These are phyloP conservation scores for Drosophila aldrichi DNA, from an alignment of 2,888 invertebrate genomes.

Conservation along the genomic window DNA sequence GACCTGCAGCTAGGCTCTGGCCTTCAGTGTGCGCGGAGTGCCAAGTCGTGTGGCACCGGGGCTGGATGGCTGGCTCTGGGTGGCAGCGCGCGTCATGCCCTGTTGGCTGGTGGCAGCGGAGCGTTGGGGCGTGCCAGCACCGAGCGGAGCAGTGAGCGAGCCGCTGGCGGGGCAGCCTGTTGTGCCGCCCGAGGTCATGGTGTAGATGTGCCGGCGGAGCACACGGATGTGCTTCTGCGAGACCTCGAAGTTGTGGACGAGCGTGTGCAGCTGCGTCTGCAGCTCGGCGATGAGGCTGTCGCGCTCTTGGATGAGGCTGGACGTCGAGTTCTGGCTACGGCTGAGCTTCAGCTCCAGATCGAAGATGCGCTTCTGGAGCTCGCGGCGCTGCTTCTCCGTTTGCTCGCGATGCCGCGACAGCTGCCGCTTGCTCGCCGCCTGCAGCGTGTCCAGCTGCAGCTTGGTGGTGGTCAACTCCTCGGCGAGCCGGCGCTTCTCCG, in stretches of 20 bases:
- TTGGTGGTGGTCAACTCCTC: conserved; percentile 74
- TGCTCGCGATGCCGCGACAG: conserved; percentile 83
- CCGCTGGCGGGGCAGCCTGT: neutral
- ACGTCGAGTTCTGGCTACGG: conserved; percentile 83
- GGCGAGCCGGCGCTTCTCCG: conserved; percentile 79
- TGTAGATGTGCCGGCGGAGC: conserved; percentile 83
- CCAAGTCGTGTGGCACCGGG: conserved; percentile 37
- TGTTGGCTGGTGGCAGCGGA: conserved; percentile 23
- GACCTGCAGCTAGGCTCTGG: conserved; percentile 20
- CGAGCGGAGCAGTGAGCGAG: neutral
- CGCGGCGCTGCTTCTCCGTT: conserved; percentile 81
- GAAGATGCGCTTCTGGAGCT: conserved; percentile 82
- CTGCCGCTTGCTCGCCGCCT: conserved; percentile 77
- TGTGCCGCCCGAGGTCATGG: conserved; percentile 62
- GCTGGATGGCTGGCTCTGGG: conserved; percentile 9
- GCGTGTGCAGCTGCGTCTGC: conserved; percentile 82
- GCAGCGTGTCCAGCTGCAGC: conserved; percentile 76
- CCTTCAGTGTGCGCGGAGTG: conserved; percentile 47
- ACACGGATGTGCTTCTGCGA: conserved; percentile 84
- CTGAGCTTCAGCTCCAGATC: conserved; percentile 83
- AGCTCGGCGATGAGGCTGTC: conserved; percentile 83
- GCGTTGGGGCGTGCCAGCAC: conserved; percentile 17
- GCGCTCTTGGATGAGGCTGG: conserved; percentile 82
- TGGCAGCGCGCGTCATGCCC: conserved; percentile 15
- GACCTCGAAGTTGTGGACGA: conserved; percentile 84